A percentile compares a stretch with the other conserved stretches of the same genome.
Conservation (phyloP, 1,140 invertebrate species). For the Capitella teleta region DNA sequence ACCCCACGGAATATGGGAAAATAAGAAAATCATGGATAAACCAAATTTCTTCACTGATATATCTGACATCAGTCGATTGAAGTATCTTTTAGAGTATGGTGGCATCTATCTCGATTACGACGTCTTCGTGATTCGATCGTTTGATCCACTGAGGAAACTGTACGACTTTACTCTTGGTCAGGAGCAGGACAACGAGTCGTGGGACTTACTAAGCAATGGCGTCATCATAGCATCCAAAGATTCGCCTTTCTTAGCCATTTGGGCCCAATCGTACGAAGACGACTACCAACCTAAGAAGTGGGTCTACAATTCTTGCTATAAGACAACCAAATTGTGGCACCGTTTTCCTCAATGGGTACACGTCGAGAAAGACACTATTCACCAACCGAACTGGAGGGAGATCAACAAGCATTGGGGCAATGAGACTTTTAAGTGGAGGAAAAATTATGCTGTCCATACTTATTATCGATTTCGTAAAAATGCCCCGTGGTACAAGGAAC, state of each 20-base stretch:
- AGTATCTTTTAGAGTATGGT: slow-evolving; percentile 6
- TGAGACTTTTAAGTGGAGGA: too few species aligned
- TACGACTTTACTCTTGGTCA: slow-evolving; percentile 2
- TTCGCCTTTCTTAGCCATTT: slow-evolving; percentile 4
- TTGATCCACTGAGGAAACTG: slow-evolving; percentile 2
- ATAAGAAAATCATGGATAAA: too few species aligned
- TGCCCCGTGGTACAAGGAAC: too few species aligned
- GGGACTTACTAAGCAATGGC: neutral
- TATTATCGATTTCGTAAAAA: too few species aligned
- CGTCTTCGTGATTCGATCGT: slow-evolving; percentile 4
- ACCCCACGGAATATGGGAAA: too few species aligned
- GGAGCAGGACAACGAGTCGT: neutral
- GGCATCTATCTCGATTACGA: slow-evolving; percentile 9
- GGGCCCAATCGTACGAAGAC: slow-evolving; percentile 1
- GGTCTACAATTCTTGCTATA: neutral
- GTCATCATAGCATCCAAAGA: slow-evolving; percentile 3
- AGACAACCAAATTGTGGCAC: neutral
- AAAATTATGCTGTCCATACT: too few species aligned
- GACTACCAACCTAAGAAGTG: slow-evolving; percentile 1
- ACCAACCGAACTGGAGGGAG: slow-evolving; percentile 3
- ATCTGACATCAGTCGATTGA: too few species aligned
- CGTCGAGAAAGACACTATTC: slow-evolving; percentile 3
- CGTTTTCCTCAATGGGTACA: neutral
- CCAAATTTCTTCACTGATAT: too few species aligned
- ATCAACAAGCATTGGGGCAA: neutral